Evolutionary conservation across 35 echinoderm and acorn worm species (phyloP).

Genomic region (Strongylocentrotus purpuratus): DNA sequence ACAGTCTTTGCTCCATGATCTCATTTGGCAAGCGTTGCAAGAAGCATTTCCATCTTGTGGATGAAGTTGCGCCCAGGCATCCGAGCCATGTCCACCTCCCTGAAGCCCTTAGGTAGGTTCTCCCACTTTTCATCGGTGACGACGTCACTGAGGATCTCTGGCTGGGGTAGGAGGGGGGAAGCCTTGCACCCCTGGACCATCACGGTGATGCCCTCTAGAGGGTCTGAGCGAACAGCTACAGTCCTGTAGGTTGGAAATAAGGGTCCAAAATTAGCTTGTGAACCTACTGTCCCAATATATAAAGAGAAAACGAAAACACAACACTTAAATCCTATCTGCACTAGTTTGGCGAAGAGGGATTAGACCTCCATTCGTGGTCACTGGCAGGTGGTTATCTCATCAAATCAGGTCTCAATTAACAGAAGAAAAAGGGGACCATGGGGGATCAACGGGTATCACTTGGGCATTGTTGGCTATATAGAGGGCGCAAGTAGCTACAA

Average conservation of each 20-base stretch:
- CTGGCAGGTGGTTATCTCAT: too few species aligned
- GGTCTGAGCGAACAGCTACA: constrained; percentile 79
- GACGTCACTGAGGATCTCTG: constrained; percentile 70
- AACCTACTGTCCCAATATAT: too few species aligned
- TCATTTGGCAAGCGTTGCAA: constrained; percentile 68
- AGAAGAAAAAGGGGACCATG: too few species aligned
- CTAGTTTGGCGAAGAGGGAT: too few species aligned
- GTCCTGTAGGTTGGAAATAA: constrained; percentile 48
- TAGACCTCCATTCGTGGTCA: too few species aligned
- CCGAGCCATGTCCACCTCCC: constrained; percentile 81
- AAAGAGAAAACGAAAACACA: too few species aligned
- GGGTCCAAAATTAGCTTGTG: too few species aligned
- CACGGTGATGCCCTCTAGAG: constrained; percentile 72
- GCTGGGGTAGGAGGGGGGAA: constrained; percentile 23
- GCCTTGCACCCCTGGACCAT: constrained; percentile 73
- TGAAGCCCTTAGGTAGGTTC: constrained; percentile 62
- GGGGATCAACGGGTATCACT: too few species aligned
- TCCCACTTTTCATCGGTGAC: constrained; percentile 88
- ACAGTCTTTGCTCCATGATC: not conserved
- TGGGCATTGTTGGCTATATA: too few species aligned
- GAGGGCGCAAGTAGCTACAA: too few species aligned
- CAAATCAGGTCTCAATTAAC: too few species aligned
- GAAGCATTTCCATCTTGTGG: constrained; percentile 86
- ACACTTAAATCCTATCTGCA: too few species aligned
- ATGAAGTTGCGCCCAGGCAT: constrained; percentile 88